Evolutionary conservation across 2,888 invertebrate species (phyloP), one percentile per base, ranked within the genome.

Genomic region (Sinodicranocentrus sp.): DNA sequence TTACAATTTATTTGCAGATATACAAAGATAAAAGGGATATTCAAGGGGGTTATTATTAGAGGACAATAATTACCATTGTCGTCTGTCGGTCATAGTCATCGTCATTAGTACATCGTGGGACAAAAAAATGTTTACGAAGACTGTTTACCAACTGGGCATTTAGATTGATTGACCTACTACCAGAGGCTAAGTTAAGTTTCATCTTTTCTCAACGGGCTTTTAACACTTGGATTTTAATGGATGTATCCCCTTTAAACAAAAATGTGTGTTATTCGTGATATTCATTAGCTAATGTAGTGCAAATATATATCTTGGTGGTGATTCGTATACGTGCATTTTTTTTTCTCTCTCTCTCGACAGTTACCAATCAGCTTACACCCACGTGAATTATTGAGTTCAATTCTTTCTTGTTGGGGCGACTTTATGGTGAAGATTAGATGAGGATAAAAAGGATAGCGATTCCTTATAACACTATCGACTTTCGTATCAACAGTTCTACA

Each of bases 351-450:
- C n/a, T 48, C 48, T 21, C 13, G 28, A n/a, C 26, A 61, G 26
- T 61, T 63, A n/a, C 23, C 39, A 33, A 63, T 33, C 17, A 63
- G 39, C 28, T 28, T 25, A 63, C 75, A 63, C 75, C 75, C 75
- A 75, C 75, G 63, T 63, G 52, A 43, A 21, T 63, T 48, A 75
- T 75, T 65, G 63, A 52, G 75, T 52, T 63, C 75, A 75, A n/a
- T 21, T 63, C n/a, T n/a, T n/a, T n/a, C n/a, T n/a, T n/a, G n/a
- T n/a, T n/a, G n/a, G n/a, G n/a, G n/a, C n/a, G n/a, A n/a, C n/a
- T n/a, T n/a, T n/a, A n/a, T n/a, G n/a, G n/a, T n/a, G n/a, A n/a
- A n/a, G n/a, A n/a, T n/a, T n/a, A n/a, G n/a, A n/a, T n/a, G n/a
- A n/a, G n/a, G n/a, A n/a, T n/a, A n/a, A n/a, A n/a, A n/a, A n/a